Percentiles rank a stretch among this genome's conserved stretches.
These are phyloP conservation scores for Rynchops niger DNA, from an alignment of 2,113 vertebrate species.

Conservation along the genomic window DNA sequence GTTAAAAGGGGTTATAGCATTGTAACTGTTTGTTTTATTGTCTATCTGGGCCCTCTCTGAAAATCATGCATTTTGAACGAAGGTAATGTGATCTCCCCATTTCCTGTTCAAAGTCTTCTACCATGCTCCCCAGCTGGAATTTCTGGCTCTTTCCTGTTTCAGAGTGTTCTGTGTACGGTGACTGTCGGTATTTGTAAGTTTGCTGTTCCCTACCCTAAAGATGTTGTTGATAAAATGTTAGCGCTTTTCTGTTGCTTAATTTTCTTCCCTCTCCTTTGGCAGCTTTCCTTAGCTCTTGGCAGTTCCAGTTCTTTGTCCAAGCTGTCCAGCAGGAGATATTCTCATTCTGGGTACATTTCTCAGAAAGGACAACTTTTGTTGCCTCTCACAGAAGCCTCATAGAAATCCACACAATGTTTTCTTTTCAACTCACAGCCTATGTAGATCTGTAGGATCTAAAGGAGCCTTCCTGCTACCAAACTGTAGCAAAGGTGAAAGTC, in stretches of 20 bases:
- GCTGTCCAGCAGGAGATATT: constrained; percentile 36
- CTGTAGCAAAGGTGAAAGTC: neutral
- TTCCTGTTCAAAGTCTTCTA: constrained; percentile 22
- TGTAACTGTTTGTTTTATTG: neutral
- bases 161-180: neutral
- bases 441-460: neutral
- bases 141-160: neutral
- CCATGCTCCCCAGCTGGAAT: neutral
- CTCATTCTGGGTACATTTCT: constrained; percentile 48
- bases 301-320: constrained; percentile 74
- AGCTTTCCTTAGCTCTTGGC: constrained; percentile 30
- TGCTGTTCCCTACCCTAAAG: neutral
- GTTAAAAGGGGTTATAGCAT: neutral
- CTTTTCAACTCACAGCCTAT: neutral
- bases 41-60: neutral
- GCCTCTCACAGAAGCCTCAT: constrained; percentile 35
- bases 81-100: neutral
- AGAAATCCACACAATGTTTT: constrained; percentile 37
- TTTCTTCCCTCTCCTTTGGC: constrained; percentile 67
- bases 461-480: neutral
- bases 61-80: neutral
- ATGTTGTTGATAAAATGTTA: constrained; percentile 6
- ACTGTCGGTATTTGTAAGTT: neutral
- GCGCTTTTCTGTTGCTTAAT: constrained; percentile 21
- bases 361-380: constrained; percentile 50